These are phyloP conservation scores for Protaetia brevitarsis DNA, from an alignment of 1,140 invertebrate genomes.

Conservation along the genomic window DNA sequence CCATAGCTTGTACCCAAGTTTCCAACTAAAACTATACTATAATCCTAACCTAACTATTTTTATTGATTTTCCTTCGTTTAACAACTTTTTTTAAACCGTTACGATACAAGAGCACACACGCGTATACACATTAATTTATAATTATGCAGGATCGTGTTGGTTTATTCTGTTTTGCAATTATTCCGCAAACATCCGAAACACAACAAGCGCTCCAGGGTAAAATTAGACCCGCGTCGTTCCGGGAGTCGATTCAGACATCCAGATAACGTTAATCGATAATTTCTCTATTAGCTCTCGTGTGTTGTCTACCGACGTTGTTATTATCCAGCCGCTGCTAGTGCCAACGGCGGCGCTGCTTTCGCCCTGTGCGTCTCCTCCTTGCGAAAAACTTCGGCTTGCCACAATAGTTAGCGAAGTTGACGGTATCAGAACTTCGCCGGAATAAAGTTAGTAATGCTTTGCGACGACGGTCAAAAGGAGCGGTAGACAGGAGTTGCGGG, in stretches of 20 bases:
- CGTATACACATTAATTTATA: no score
- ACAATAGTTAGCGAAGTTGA: constrained; percentile 4
- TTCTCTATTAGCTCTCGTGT: constrained; percentile 14
- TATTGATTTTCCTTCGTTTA: no score
- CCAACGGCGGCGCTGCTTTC: neutral
- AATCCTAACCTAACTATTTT: no score
- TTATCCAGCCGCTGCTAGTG: neutral
- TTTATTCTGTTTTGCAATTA: no score
- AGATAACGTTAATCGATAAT: constrained; percentile 11
- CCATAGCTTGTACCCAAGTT: no score
- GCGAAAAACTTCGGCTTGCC: constrained; percentile 6
- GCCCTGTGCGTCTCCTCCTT: neutral
- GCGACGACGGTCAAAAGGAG: neutral
- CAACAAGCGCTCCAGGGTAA: neutral
- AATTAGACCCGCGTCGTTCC: neutral
- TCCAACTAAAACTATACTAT: no score
- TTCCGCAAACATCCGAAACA: no score
- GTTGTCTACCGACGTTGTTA: neutral
- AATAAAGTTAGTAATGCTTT: neutral
- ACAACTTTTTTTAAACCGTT: no score
- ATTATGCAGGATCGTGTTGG: no score
- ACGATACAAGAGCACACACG: no score
- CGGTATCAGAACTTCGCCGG: constrained; percentile 10
- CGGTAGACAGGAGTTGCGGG: neutral
- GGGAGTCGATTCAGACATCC: neutral